Conservation (phyloP, 2,888 invertebrate species). For the Apoderus coryli region DNA sequence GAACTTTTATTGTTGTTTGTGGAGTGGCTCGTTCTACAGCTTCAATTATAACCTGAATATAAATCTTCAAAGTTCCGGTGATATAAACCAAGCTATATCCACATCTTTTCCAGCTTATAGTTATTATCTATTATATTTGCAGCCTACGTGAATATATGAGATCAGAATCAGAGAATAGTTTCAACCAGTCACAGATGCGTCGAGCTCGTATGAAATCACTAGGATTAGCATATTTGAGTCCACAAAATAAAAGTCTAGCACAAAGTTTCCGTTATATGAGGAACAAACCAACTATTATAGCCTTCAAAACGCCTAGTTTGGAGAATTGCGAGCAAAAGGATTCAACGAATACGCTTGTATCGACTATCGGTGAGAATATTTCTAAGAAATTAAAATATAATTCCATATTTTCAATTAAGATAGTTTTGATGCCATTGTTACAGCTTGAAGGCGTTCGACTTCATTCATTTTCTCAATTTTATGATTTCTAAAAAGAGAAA, state of each 20-base stretch:
- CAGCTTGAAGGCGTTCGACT: too few species aligned
- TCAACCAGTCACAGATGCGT: slow-evolving; percentile 51
- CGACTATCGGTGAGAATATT: slow-evolving; percentile 35
- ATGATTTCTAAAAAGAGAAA: too few species aligned
- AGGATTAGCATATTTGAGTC: slow-evolving; percentile 55
- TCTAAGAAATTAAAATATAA: slow-evolving; percentile 14
- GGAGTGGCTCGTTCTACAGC: too few species aligned
- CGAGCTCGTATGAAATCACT: slow-evolving; percentile 47
- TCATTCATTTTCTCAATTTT: too few species aligned
- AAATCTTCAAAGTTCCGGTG: too few species aligned
- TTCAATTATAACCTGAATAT: too few species aligned
- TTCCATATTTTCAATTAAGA: too few species aligned
- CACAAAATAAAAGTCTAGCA: slow-evolving; percentile 65
- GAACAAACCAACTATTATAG: slow-evolving; percentile 76
- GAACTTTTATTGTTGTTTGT: too few species aligned
- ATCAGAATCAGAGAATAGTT: slow-evolving; percentile 67
- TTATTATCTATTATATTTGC: slow-evolving; percentile 21
- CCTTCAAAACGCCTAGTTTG: slow-evolving; percentile 69
- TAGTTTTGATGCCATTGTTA: too few species aligned
- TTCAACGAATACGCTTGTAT: slow-evolving; percentile 40
- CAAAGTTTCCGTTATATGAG: slow-evolving; percentile 85
- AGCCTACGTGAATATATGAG: slow-evolving; percentile 57
- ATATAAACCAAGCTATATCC: too few species aligned
- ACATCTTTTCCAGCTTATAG: too few species aligned
- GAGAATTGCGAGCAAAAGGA: slow-evolving; percentile 49